Evolutionary conservation across 2,113 vertebrate genomes (phyloP).

Genomic region (Datnioides undecimradiatus): DNA sequence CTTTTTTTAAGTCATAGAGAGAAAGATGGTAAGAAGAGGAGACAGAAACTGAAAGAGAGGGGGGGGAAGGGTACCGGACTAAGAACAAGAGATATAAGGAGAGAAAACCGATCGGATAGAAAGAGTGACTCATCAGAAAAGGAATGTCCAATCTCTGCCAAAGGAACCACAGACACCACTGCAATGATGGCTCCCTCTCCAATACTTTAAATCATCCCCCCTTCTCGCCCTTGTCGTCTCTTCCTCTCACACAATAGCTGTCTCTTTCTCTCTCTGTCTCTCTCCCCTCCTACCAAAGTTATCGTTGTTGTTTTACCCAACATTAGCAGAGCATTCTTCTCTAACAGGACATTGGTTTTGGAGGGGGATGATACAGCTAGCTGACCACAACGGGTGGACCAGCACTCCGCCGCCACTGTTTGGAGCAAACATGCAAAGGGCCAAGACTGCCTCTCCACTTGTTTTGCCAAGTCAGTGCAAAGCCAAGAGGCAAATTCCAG

Average conservation of each 20-base stretch:
- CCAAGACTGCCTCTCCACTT: slow-evolving; percentile 20
- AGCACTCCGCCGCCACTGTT: slow-evolving; percentile 17
- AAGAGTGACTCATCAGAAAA: slow-evolving; percentile 78
- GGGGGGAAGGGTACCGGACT: not conserved
- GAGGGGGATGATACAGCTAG: slow-evolving; percentile 20
- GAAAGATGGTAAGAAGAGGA: not conserved
- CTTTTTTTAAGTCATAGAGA: not conserved
- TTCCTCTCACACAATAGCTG: slow-evolving; percentile 26
- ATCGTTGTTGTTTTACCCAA: slow-evolving; percentile 20
- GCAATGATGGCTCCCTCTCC: slow-evolving; percentile 54
- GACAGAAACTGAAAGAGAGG: slow-evolving; percentile 1
- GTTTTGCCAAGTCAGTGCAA: slow-evolving; percentile 39
- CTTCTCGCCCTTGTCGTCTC: slow-evolving; percentile 25
- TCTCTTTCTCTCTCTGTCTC: slow-evolving; percentile 16
- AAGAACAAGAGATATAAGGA: slow-evolving; percentile 47
- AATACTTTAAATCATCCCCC: slow-evolving; percentile 57
- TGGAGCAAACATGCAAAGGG: slow-evolving; percentile 23
- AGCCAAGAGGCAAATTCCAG: slow-evolving; percentile 45
- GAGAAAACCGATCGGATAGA: slow-evolving; percentile 52
- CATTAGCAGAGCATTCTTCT: slow-evolving; percentile 29
- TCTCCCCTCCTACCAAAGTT: slow-evolving; percentile 1
- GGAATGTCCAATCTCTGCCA: slow-evolving; percentile 76
- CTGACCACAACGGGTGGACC: slow-evolving; percentile 26
- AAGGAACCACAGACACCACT: slow-evolving; percentile 71
- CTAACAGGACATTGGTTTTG: slow-evolving; percentile 43